A percentile compares a stretch with the other conserved stretches of the same genome.
These are phyloP conservation scores for Cantharis lateralis DNA, from an alignment of 2,888 invertebrate genomes.

Conservation along the genomic window DNA sequence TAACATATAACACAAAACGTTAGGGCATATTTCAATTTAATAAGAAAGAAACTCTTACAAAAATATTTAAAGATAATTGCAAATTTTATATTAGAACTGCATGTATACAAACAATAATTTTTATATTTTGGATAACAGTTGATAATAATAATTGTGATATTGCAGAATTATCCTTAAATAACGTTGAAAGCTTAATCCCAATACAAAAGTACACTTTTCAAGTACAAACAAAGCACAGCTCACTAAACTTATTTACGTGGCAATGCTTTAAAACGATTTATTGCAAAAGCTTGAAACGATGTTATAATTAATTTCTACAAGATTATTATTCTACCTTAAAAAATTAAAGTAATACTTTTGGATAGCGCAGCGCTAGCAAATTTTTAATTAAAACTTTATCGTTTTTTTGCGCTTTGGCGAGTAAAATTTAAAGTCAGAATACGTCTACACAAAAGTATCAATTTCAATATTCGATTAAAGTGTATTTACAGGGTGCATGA, in stretches of 20 bases:
- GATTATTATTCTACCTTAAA: background rate
- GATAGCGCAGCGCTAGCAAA: background rate
- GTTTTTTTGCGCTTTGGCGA: background rate
- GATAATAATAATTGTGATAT: background rate
- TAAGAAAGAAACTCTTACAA: background rate
- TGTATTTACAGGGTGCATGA: slow-evolving; percentile 1
- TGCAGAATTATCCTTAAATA: slow-evolving; percentile 10
- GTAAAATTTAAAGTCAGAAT: background rate
- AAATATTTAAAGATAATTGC: background rate
- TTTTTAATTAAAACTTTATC: background rate
- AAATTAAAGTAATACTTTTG: background rate
- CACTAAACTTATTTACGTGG: slow-evolving; percentile 7
- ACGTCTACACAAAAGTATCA: background rate
- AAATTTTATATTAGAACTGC: background rate
- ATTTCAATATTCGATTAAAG: background rate
- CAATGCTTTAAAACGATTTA: slow-evolving; percentile 1
- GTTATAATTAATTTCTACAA: background rate
- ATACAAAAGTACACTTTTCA: slow-evolving; percentile 24
- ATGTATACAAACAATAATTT: background rate
- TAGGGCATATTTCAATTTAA: background rate
- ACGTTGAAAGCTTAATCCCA: slow-evolving; percentile 29
- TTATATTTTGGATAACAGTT: background rate
- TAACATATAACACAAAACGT: background rate
- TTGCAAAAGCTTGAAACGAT: slow-evolving; percentile 18
- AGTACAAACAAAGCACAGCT: slow-evolving; percentile 22